Evolutionary conservation across 2,888 invertebrate species (phyloP).

Genomic region (Camptogramma bilineatum): DNA sequence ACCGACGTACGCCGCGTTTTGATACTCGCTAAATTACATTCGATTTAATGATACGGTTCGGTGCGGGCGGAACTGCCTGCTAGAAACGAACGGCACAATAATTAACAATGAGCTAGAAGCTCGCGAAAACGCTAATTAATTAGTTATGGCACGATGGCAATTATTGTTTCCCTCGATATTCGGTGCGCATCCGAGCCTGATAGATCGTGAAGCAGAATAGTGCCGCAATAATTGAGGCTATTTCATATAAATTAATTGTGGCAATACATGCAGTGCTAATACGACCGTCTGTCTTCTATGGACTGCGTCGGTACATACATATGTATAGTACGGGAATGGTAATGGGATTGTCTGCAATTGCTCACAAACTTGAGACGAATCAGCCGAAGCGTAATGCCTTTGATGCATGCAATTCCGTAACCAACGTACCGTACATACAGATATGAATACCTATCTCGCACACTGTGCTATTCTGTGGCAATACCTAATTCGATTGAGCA

Average conservation of each 20-base stretch:
- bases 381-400: constrained; percentile 70
- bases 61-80: constrained; percentile 21
- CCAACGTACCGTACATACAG: constrained; percentile 46
- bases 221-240: constrained; percentile 75
- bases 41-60: constrained; percentile 36
- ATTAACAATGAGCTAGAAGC: constrained; percentile 46
- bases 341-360: constrained; percentile 75
- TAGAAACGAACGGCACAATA: constrained; percentile 36
- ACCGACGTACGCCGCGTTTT: constrained; percentile 65
- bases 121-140: constrained; percentile 50
- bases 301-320: constrained; percentile 46
- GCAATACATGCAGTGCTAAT: constrained; percentile 70
- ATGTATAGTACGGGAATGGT: constrained; percentile 67
- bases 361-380: constrained; percentile 74
- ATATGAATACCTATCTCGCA: constrained; percentile 45
- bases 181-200: constrained; percentile 50
- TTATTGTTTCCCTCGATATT: constrained; percentile 48
- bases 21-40: constrained; percentile 57
- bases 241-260: constrained; percentile 81
- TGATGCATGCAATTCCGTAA: constrained; percentile 64
- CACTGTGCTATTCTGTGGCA: constrained; percentile 22
- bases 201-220: constrained; percentile 61
- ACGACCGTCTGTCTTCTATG: constrained; percentile 56
- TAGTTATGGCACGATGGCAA: constrained; percentile 50
- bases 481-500: constrained; percentile 38